Conservation (phyloP, 1,140 invertebrate species). For the Drusus annulatus region DNA sequence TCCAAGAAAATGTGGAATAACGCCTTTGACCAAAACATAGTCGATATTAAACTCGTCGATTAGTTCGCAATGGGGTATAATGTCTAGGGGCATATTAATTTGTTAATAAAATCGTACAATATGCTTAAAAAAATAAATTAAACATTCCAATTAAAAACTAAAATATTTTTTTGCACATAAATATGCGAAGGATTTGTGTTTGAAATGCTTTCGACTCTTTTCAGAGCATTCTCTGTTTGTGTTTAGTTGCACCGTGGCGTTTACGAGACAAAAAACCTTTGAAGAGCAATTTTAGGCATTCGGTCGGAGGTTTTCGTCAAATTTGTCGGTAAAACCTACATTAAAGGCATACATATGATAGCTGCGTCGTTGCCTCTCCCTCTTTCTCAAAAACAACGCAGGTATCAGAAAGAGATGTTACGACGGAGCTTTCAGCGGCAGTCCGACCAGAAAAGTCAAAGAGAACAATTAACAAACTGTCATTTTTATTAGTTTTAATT, state of each 20-base stretch:
- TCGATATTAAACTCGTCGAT: too few relatives aligned
- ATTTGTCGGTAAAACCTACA: neutral
- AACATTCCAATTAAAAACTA: neutral
- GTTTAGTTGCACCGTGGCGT: neutral
- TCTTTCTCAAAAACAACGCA: neutral
- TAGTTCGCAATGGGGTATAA: too few relatives aligned
- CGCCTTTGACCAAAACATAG: too few relatives aligned
- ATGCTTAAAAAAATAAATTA: too few relatives aligned
- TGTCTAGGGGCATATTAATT: too few relatives aligned
- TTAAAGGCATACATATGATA: neutral
- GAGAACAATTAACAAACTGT: neutral
- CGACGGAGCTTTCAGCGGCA: neutral
- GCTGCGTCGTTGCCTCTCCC: neutral
- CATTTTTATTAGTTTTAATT: neutral
- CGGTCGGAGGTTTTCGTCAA: neutral
- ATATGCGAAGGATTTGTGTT: neutral
- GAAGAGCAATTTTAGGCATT: constrained; percentile 19
- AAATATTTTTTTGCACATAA: neutral
- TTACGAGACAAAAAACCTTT: neutral
- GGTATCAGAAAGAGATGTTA: neutral
- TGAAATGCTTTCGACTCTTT: neutral
- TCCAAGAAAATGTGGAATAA: too few relatives aligned
- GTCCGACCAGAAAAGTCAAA: neutral
- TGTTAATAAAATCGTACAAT: too few relatives aligned
- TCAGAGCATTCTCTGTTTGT: neutral